Evolutionary conservation across 53 echinoderm and acorn worm genomes (phyloP), one percentile per base, ranked within the genome.

Genomic region (Astropecten irregularis): DNA sequence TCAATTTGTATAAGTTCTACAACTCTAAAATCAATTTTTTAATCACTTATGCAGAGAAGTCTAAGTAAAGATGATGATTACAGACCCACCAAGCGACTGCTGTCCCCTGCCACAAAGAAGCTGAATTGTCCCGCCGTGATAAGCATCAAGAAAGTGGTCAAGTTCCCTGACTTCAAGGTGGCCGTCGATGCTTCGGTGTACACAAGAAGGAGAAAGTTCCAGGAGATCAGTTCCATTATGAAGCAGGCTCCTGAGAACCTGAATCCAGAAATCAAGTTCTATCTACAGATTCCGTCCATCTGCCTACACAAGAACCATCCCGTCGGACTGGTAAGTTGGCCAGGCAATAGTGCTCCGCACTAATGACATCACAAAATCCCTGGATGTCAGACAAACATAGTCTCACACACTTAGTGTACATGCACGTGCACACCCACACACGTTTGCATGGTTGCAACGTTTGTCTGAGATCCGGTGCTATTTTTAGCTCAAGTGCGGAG

Each of bases 111-210:
- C 21, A 88, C 88, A 33, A 91, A 91, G 85, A 91, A 91, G 52
- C 63, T 91, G n/a, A 88, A 88, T 49, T 91, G 91, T 62, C 91
- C 91, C 25, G 91, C 91, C 31, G 35, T 88, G 9, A 91, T 91
- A 31, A 88, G 74, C 40, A 51, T 91, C 68, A 91, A 88, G 81
- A 91, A 91, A 52, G 71, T 91, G 8, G 88, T 83, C 31, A 84
- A 77, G 42, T 91, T 91, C 48, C 91, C 91, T 20, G 91, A 77
- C 15, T 84, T 70, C 26, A 79, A 42, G 79, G 62, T 79, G 13
- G 8, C 61, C 14, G 18, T 30, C 19, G 20, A 61, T 32, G 47
- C 79, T 46, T 6, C 61, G 0, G 21, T 31, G 0, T 38, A 60
- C 62, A 61, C 61, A 1, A 61, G 26, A 32, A 25, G 79, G 19